A percentile compares a stretch with the other conserved stretches of the same genome.
These are phyloP conservation scores for Chrysochloris asiatica DNA, from an alignment of 2,113 vertebrate genomes.

Conservation along the genomic window DNA sequence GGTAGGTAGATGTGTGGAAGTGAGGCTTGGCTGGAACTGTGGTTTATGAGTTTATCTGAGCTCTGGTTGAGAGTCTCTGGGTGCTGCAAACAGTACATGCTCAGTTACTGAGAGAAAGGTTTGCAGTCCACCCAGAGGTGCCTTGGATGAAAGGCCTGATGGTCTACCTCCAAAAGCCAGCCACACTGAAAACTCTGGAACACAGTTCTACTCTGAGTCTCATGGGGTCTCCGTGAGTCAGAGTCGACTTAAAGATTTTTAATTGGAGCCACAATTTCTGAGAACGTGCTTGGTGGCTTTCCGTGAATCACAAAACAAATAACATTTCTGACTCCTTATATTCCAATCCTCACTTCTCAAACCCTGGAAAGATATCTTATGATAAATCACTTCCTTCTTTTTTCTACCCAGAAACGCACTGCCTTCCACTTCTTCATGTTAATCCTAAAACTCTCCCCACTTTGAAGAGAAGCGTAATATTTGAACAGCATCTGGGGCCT, in stretches of 20 bases:
- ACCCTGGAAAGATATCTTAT: neutral
- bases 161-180: too few species aligned
- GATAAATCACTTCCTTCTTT: neutral
- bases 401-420: neutral
- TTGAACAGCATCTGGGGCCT: neutral
- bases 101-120: too few species aligned
- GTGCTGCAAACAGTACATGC: too few species aligned
- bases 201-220: neutral
- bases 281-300: neutral
- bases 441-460: neutral
- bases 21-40: too few species aligned
- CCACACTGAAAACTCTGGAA: neutral
- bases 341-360: neutral
- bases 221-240: neutral
- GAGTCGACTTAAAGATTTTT: neutral
- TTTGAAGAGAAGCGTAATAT: neutral
- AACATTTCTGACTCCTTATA: neutral
- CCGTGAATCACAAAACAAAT: neutral
- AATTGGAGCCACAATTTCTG: neutral
- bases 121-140: too few species aligned
- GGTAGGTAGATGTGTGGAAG: too few species aligned
- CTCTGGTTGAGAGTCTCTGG: too few species aligned
- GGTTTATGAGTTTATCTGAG: too few species aligned
- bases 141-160: too few species aligned
- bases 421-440: neutral